These are phyloP conservation scores for Drosophila nigromelanica DNA, from an alignment of 1,140 invertebrate species.

Conservation along the genomic window DNA sequence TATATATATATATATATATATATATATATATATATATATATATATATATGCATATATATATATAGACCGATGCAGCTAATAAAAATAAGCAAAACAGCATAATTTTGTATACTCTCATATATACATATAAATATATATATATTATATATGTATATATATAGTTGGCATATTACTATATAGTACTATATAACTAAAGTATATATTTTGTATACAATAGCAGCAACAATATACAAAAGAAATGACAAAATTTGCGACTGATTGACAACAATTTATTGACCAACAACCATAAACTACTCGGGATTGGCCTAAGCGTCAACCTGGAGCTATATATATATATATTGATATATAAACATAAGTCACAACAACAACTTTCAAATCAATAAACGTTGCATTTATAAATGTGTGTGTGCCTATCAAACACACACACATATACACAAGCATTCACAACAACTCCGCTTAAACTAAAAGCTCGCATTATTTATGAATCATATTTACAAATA, in stretches of 20 bases:
- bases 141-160: no score
- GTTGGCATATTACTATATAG: slow-evolving; percentile 10
- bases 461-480: neutral
- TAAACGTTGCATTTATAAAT: slow-evolving; percentile 31
- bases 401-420: no score
- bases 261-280: slow-evolving; percentile 32
- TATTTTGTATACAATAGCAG: slow-evolving; percentile 70
- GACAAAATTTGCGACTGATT: slow-evolving; percentile 35
- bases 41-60: no score
- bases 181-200: slow-evolving; percentile 33
- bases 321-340: slow-evolving; percentile 3
- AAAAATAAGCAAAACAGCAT: no score
- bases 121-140: no score
- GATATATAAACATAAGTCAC: slow-evolving; percentile 14
- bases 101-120: slow-evolving; percentile 9
- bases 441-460: slow-evolving; percentile 29
- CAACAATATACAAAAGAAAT: slow-evolving; percentile 19
- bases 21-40: no score
- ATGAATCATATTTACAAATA: slow-evolving; percentile 11
- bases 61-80: slow-evolving; percentile 10
- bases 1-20: no score
- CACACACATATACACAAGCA: no score
- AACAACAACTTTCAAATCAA: neutral
- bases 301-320: slow-evolving; percentile 12
- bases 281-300: slow-evolving; percentile 3